Percentiles rank a stretch among this genome's conserved stretches.
Conservation (phyloP, 2,888 invertebrate genomes). For the Agrilus cyanescens region DNA sequence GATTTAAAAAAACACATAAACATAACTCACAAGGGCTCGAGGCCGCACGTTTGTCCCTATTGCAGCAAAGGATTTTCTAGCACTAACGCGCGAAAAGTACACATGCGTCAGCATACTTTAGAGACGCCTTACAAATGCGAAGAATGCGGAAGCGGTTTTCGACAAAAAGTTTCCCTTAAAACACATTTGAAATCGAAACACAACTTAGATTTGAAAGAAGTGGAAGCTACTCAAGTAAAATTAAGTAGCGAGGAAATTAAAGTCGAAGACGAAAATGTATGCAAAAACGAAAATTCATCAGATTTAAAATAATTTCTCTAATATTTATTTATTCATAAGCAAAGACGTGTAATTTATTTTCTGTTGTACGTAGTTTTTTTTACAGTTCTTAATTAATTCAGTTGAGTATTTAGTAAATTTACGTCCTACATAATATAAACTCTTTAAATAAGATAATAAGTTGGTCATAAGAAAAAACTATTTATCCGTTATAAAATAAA, state of each 20-base stretch:
- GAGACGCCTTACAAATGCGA: constrained; percentile 11
- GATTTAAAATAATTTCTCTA: constrained; percentile 1
- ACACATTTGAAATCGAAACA: constrained; percentile 12
- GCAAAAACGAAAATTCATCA: not conserved
- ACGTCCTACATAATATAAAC: too few relatives aligned
- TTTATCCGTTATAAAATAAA: too few relatives aligned
- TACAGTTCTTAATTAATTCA: too few relatives aligned
- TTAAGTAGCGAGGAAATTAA: too few relatives aligned
- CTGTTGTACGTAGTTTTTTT: not conserved
- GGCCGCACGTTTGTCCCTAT: constrained; percentile 9
- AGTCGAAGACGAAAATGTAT: too few relatives aligned
- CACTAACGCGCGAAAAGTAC: constrained; percentile 10
- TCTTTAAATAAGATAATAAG: too few relatives aligned
- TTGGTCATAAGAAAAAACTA: too few relatives aligned
- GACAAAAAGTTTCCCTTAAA: constrained; percentile 11
- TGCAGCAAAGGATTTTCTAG: constrained; percentile 10
- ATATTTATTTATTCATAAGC: constrained; percentile 1
- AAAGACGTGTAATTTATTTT: not conserved
- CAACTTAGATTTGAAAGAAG: not conserved
- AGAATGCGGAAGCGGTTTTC: constrained; percentile 7
- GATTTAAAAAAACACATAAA: constrained; percentile 11
- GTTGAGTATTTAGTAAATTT: too few relatives aligned
- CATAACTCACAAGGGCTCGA: constrained; percentile 8
- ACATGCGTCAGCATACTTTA: constrained; percentile 10
- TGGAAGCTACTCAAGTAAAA: too few relatives aligned